A percentile compares a stretch with the other conserved stretches of the same genome.
These are phyloP conservation scores for Anoplophora glabripennis DNA, from an alignment of 1,140 invertebrate species.

Conservation along the genomic window DNA sequence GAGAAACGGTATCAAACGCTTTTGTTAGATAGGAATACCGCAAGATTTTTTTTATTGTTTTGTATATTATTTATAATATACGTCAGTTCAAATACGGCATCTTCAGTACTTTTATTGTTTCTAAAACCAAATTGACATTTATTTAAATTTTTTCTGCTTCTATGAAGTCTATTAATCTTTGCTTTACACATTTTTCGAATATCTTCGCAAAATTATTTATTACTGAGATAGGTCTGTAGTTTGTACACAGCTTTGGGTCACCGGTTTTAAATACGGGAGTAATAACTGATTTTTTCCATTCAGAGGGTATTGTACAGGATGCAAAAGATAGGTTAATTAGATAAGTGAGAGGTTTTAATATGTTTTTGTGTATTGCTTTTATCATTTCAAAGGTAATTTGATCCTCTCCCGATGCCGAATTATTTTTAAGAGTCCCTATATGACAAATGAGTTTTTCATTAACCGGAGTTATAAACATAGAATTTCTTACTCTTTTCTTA, in stretches of 20 bases:
- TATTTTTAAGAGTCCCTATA: background rate
- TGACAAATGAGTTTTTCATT: background rate
- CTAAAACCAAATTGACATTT: conserved; percentile 13
- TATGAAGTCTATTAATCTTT: conserved; percentile 3
- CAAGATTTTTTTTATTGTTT: conserved; percentile 3
- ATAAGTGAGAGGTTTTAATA: background rate
- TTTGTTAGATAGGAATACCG: conserved; percentile 13
- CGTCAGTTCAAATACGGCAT: conserved; percentile 7
- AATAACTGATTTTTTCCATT: conserved; percentile 4
- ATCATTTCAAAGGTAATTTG: background rate
- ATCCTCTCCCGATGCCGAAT: background rate
- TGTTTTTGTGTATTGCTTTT: background rate
- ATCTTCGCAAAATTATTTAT: background rate
- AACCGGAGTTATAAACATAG: conserved; percentile 3
- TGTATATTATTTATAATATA: background rate
- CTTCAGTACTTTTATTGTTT: background rate
- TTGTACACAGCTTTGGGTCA: background rate
- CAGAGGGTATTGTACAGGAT: background rate
- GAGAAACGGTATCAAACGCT: conserved; percentile 19
- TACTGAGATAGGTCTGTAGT: background rate
- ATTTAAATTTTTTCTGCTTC: conserved; percentile 9
- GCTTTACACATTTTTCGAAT: conserved; percentile 1
- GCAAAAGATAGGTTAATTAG: conserved; percentile 3
- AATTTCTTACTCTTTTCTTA: conserved; percentile 1
- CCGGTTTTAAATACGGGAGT: background rate